Evolutionary conservation across 2,888 invertebrate genomes (phyloP).

Genomic region (Amphipoea lucens): DNA sequence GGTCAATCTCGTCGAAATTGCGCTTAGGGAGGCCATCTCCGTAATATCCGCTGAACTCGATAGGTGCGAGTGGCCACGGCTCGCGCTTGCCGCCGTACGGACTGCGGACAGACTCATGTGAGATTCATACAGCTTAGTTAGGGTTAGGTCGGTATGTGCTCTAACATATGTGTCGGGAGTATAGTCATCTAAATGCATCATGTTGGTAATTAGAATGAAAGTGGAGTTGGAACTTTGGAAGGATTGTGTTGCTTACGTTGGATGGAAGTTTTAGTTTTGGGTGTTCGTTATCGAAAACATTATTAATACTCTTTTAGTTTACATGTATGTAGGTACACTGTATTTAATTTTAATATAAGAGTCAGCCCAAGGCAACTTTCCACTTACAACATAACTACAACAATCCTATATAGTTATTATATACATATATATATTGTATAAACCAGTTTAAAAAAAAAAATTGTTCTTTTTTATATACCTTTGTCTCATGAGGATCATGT

Average conservation of each 20-base stretch:
- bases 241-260: neutral
- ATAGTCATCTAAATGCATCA: constrained; percentile 9
- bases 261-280: neutral
- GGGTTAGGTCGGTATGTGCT: neutral
- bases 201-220: neutral
- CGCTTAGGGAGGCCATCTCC: constrained; percentile 83
- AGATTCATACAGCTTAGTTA: constrained; percentile 25
- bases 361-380: neutral
- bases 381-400: neutral
- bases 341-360: neutral
- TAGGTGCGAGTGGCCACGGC: constrained; percentile 75
- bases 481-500: neutral
- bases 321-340: neutral
- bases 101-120: constrained; percentile 67
- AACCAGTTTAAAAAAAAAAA: neutral
- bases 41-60: constrained; percentile 79
- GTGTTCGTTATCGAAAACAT: neutral
- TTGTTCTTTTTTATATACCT: neutral
- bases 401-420: too few relatives aligned
- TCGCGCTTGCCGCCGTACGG: constrained; percentile 85
- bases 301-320: neutral
- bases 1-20: constrained; percentile 91
- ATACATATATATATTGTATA: too few relatives aligned
- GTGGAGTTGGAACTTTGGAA: neutral
- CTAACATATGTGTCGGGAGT: neutral